Percentiles rank a stretch among this genome's conserved stretches.
Evolutionary conservation across 2,888 invertebrate genomes (phyloP).

Genomic region (Dichetophora obliterata): DNA sequence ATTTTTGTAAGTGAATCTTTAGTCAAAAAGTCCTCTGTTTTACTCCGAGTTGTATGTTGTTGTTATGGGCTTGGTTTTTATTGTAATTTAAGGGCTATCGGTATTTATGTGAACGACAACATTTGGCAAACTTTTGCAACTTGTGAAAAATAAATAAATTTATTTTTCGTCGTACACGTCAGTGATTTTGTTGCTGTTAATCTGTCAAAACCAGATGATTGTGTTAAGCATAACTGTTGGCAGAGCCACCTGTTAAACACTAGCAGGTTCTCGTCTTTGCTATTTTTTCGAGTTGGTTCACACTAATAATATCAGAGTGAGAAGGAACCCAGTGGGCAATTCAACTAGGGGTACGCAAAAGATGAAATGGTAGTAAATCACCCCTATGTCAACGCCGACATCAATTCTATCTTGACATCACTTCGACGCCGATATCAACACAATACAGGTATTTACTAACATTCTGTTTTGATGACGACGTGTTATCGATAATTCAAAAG

Average conservation of each 20-base stretch:
- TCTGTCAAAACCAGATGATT: slow-evolving; percentile 15
- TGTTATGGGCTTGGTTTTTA: not conserved
- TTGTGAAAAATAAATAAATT: not conserved
- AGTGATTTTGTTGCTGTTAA: slow-evolving; percentile 16
- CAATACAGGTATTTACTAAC: too few species aligned
- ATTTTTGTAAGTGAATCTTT: slow-evolving; percentile 40
- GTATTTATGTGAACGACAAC: slow-evolving; percentile 8
- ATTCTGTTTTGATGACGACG: too few species aligned
- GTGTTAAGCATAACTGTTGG: not conserved
- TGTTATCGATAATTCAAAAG: too few species aligned
- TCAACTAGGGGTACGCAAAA: too few species aligned
- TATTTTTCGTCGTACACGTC: slow-evolving; percentile 28
- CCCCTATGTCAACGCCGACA: too few species aligned
- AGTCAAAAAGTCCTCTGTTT: not conserved
- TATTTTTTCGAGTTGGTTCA: too few species aligned
- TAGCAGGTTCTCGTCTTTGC: not conserved
- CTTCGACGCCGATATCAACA: too few species aligned
- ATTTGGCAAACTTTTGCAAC: not conserved
- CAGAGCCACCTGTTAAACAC: not conserved
- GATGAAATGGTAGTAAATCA: too few species aligned
- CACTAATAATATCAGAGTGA: too few species aligned
- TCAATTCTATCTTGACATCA: too few species aligned
- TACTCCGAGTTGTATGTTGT: not conserved
- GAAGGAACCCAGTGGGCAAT: too few species aligned
- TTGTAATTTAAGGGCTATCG: not conserved